Percentiles rank a stretch among this genome's conserved stretches.
phyloP scores from a whole-genome alignment of 2,797 vertebrate species.

The Anguilla obscura region DNA sequence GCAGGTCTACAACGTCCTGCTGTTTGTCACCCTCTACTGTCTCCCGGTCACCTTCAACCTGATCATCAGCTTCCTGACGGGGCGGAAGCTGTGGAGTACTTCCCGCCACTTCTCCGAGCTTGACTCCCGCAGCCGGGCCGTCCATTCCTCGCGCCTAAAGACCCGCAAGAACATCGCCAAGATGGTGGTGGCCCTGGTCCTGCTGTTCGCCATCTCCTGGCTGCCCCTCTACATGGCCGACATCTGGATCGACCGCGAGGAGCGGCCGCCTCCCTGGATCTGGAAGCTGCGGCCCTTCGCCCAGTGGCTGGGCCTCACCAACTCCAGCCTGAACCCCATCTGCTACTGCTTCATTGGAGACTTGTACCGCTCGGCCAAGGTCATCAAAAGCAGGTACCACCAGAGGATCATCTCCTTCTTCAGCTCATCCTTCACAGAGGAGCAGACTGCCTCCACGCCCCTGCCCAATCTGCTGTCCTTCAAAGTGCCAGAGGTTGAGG shows the following conservation, averaged over 20 bases:
- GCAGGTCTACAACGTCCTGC: slow-evolving; percentile 85
- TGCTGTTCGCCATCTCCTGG: slow-evolving; percentile 85
- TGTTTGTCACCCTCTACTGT: slow-evolving; percentile 89
- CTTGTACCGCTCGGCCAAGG: slow-evolving; percentile 84
- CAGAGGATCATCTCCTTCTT: slow-evolving; percentile 76
- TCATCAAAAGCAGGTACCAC: slow-evolving; percentile 84
- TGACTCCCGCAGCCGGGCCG: slow-evolving; percentile 72
- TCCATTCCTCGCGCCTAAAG: slow-evolving; percentile 81
- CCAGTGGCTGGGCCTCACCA: slow-evolving; percentile 90
- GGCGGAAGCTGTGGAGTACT: slow-evolving; percentile 79
- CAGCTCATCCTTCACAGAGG: slow-evolving; percentile 66
- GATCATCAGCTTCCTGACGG: slow-evolving; percentile 85
- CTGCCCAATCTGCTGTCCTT: slow-evolving; percentile 70
- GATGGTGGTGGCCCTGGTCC: slow-evolving; percentile 87
- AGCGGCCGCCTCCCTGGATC: slow-evolving; percentile 77
- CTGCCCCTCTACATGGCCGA: slow-evolving; percentile 85
- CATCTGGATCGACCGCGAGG: slow-evolving; percentile 84
- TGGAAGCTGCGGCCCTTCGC: slow-evolving; percentile 84
- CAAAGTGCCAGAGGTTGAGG: slow-evolving; percentile 52
- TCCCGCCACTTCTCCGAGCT: slow-evolving; percentile 68
- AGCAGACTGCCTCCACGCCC: slow-evolving; percentile 58
- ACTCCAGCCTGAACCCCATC: slow-evolving; percentile 92
- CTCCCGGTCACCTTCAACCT: slow-evolving; percentile 88
- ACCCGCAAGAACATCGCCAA: slow-evolving; percentile 86
- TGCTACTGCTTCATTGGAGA: slow-evolving; percentile 92